These are phyloP conservation scores for Epicauta chinensis DNA, from an alignment of 1,140 invertebrate species.

Conservation along the genomic window DNA sequence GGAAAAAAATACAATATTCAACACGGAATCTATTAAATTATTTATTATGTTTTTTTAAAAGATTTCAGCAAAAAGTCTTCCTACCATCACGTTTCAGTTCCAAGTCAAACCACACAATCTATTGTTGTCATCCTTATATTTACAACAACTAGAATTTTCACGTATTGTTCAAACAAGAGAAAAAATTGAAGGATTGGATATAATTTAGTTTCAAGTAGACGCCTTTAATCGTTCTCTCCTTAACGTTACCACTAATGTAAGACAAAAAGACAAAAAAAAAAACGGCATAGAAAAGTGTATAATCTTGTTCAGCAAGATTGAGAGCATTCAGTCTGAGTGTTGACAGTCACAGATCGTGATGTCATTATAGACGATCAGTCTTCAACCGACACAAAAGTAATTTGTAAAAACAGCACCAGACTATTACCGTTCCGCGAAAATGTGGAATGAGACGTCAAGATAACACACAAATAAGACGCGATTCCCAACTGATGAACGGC, in stretches of 20 bases:
- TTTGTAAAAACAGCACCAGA: slow-evolving; percentile 11
- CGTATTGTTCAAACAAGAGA: too few species aligned
- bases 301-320: slow-evolving; percentile 14
- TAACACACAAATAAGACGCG: too few species aligned
- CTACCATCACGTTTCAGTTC: slow-evolving; percentile 1
- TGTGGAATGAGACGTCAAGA: too few species aligned
- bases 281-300: slow-evolving; percentile 12
- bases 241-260: too few species aligned
- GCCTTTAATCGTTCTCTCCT: too few species aligned
- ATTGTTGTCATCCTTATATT: slow-evolving; percentile 2
- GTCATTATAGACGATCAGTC: slow-evolving; percentile 25
- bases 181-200: slow-evolving; percentile 4
- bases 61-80: slow-evolving; percentile 1
- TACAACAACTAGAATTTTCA: slow-evolving; percentile 4
- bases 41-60: too few species aligned
- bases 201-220: not conserved
- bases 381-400: slow-evolving; percentile 9
- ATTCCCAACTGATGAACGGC: too few species aligned
- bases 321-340: slow-evolving; percentile 17
- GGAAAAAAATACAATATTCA: too few species aligned
- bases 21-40: too few species aligned
- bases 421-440: too few species aligned
- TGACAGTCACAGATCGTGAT: slow-evolving; percentile 24
- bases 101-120: not conserved
- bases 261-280: slow-evolving; percentile 10